phyloP scores from a whole-genome alignment of 2,113 vertebrate genomes.

The Rhegmatorhina hoffmannsi region DNA sequence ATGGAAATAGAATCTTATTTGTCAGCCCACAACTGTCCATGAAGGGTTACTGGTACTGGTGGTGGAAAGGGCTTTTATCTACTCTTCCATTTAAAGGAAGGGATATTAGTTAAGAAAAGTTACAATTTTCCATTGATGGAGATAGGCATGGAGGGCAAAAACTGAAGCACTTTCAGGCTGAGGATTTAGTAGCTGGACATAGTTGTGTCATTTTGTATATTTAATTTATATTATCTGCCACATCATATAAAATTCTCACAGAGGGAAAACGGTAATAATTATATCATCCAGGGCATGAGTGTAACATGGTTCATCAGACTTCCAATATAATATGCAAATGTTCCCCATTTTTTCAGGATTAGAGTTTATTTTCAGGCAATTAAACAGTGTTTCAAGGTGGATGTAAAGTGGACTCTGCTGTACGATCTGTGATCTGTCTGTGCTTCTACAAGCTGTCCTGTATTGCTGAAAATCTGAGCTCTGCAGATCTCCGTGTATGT shows the following conservation, averaged over 20 bases:
- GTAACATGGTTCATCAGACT: not conserved
- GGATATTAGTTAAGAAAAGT: not conserved
- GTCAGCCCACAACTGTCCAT: not conserved
- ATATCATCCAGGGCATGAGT: not conserved
- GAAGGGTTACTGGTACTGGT: not conserved
- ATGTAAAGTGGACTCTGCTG: not conserved
- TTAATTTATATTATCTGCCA: constrained; percentile 2
- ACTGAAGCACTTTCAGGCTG: not conserved
- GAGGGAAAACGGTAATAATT: not conserved
- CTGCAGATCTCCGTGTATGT: not conserved
- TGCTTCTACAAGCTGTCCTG: not conserved
- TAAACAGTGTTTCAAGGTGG: not conserved
- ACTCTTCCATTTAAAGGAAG: not conserved
- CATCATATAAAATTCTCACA: not conserved
- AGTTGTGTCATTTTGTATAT: not conserved
- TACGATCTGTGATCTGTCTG: not conserved
- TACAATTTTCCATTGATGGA: not conserved
- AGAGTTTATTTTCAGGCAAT: constrained; percentile 25
- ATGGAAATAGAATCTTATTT: not conserved
- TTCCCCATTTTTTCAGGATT: not conserved
- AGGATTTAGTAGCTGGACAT: not conserved
- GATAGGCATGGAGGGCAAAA: not conserved
- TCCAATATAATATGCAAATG: constrained; percentile 8
- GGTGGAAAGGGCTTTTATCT: not conserved
- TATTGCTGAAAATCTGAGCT: not conserved